A percentile compares a stretch with the other conserved stretches of the same genome.
Conservation (phyloP, 2,113 vertebrate species). For the Daboia siamensis region DNA sequence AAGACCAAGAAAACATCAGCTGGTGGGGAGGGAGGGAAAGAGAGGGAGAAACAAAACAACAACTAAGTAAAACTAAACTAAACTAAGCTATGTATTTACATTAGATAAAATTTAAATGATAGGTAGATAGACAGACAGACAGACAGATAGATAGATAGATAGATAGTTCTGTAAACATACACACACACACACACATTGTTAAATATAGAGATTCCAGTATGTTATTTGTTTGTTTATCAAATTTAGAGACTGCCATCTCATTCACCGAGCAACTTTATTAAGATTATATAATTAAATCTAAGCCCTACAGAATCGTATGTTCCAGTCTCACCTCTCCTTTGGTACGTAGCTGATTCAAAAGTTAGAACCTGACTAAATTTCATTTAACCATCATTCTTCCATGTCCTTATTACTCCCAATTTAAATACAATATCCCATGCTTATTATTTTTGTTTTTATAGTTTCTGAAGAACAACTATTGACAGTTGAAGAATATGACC, state of each 20-base stretch:
- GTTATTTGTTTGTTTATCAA: background rate
- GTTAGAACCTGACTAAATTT: background rate
- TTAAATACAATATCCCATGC: background rate
- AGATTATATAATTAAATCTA: background rate
- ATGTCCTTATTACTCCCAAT: background rate
- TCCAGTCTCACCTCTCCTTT: background rate
- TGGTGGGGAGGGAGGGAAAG: background rate
- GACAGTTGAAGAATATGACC: constrained; percentile 90
- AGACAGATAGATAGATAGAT: background rate
- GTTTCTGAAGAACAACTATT: constrained; percentile 88
- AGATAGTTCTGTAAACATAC: background rate
- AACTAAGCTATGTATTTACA: background rate
- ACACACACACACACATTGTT: background rate
- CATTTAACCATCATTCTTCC: background rate
- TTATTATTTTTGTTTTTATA: constrained; percentile 56
- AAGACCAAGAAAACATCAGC: background rate
- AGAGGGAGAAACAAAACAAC: background rate
- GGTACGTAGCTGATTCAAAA: background rate
- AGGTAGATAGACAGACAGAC: background rate
- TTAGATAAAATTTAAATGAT: background rate
- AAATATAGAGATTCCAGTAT: background rate
- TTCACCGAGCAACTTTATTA: background rate
- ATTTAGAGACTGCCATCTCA: background rate
- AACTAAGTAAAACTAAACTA: background rate
- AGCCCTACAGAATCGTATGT: background rate